Evolutionary conservation across 2,797 vertebrate genomes (phyloP), one percentile per base, ranked within the genome.

Genomic region (Percopsis omiscomaycus): DNA sequence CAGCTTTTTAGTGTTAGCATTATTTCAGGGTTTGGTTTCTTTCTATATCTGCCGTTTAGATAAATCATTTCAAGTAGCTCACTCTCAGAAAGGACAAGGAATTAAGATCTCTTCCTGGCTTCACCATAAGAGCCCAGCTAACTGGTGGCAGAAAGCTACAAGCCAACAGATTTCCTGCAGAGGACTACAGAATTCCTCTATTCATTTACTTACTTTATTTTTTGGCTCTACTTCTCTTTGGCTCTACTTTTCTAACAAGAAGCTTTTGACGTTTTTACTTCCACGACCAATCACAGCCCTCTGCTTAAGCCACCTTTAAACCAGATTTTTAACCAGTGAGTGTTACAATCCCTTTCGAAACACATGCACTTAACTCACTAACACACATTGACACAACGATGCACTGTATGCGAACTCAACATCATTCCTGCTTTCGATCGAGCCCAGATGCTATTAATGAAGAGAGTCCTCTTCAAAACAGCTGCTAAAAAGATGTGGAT

Each of bases 401-500:
- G 15, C 55, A 56, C 15, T 56, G 15, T 12, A 12, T 8, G 12
- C 73, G 32, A 37, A 37, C 78, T 75, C 72, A 73, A 65, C 71
- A 76, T 71, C 69, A 75, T 50, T 61, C 72, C 77, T 74, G 71
- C 71, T 67, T 37, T 55, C 59, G 70, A n/a, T 83, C 76, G 71
- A 77, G 55, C 51, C 76, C 81, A 83, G 80, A 86, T 86, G 84
- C 66, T 65, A 71, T 63, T 65, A 79, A 84, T 85, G 75, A 73
- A 85, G 81, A 73, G 71, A 69, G 59, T 53, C 74, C 63, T 71
- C 83, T 85, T 84, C 74, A 86, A 75, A 83, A 76, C 81, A 84
- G 82, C 80, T 78, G 77, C 80, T 81, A 82, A 66, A 70, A 49
- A 73, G 66, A 77, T 73, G 79, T 69, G 49, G 49, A 66, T 32